Base-by-base conservation (phyloP, 1,140 invertebrate genomes). In the Heliconius nattereri region DNA sequence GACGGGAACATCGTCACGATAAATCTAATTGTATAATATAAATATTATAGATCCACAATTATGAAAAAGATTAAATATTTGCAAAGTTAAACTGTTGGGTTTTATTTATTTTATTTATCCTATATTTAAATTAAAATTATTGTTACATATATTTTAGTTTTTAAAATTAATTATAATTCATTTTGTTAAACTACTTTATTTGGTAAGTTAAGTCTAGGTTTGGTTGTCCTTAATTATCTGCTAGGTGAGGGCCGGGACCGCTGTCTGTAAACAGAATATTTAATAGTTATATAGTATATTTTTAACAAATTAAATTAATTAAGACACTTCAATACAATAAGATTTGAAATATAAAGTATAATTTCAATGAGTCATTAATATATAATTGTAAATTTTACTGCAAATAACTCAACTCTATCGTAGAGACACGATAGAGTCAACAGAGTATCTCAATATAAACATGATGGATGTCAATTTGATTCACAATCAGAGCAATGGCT, bases 1-100 rank as follows among this genome's bases (percentile, higher is more conserved):
- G 60, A 66, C 60, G 60, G 60, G 60, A 66, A 66, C 60, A 66
- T 66, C 60, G 60, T 92, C 91, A 90, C 88, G 77, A 84, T 90
- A 88, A 89, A 89, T 90, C 89, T 92, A 91, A 94, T 90, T 94
- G 94, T 95, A 95, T 93, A 89, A 94, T 94, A 94, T 94, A 94
- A 94, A 95, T 94, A 95, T 94, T 87, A 94, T 94, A 94, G 94
- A 95, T 94, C 92, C 94, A 94, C 94, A 92, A 95, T 95, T 95
- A 95, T 94, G 89, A 94, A 94, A 94, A 90, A 93, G 93, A 94
- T 94, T 94, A 95, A 94, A 95, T 95, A 95, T 95, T 95, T 95
- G 94, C 94, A 95, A 95, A 94, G 94, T 94, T 88, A 87, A 84
- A 52, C 49, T 19, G 5, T 87, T 81, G 81, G 82, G 89, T 92